phyloP scores from a whole-genome alignment of 2,888 invertebrate genomes.

The Periphyllus acericola region DNA sequence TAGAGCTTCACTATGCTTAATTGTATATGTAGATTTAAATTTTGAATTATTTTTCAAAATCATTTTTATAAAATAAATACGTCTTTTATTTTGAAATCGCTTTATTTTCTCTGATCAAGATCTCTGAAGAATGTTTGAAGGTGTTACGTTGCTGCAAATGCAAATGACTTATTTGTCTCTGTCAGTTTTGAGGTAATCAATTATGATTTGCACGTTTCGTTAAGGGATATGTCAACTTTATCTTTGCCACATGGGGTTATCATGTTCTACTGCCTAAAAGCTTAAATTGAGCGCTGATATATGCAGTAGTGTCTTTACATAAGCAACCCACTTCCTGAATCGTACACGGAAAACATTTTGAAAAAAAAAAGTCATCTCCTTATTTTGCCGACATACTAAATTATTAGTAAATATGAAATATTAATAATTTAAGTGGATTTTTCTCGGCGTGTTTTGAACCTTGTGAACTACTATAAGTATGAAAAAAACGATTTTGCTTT shows the following conservation, averaged over 20 bases:
- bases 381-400: no score
- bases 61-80: neutral
- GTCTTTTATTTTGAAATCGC: neutral
- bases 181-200: constrained; percentile 17
- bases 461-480: neutral
- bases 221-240: constrained; percentile 45
- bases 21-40: no score
- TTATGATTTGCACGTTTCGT: constrained; percentile 41
- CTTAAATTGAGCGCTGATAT: neutral
- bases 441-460: neutral
- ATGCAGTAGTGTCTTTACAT: neutral
- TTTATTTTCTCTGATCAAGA: neutral
- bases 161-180: constrained; percentile 33
- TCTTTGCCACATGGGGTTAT: constrained; percentile 26
- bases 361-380: no score
- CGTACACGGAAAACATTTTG: neutral
- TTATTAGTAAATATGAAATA: no score
- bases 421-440: neutral
- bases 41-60: no score
- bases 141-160: neutral
- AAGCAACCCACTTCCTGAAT: neutral
- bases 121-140: neutral
- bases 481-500: neutral
- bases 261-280: constrained; percentile 18
- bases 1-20: no score